Evolutionary conservation across 37 sponge, comb jelly and placozoan species (phyloP).

Genomic region (Haliclona indistincta): DNA sequence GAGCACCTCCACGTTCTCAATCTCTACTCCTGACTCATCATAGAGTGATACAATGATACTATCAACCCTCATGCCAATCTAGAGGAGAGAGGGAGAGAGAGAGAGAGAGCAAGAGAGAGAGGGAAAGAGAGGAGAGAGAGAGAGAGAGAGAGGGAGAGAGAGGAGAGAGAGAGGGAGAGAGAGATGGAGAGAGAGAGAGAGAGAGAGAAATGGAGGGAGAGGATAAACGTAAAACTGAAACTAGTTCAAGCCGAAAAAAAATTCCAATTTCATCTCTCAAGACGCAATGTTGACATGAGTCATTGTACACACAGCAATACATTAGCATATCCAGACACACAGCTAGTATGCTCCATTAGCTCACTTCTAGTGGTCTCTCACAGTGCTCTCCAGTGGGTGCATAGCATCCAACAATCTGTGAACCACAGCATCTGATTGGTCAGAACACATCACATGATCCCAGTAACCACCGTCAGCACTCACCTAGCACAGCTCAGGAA

Average conservation of each 20-base stretch:
- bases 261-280: slow-evolving; percentile 4
- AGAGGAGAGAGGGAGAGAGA: no score
- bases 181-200: no score
- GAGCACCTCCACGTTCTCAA: slow-evolving; percentile 75
- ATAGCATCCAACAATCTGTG: slow-evolving; percentile 85
- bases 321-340: no score
- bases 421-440: slow-evolving; percentile 72
- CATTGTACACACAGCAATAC: no score
- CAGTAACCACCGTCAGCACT: neutral
- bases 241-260: neutral
- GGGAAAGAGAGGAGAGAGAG: neutral
- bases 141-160: neutral
- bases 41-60: slow-evolving; percentile 71
- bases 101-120: no score
- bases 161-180: neutral
- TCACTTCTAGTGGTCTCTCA: slow-evolving; percentile 84
- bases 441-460: neutral
- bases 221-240: no score
- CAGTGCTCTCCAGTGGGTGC: slow-evolving; percentile 89
- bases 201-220: no score
- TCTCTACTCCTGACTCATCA: slow-evolving; percentile 61
- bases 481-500: slow-evolving; percentile 82
- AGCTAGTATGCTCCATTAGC: no score
- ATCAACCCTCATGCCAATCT: slow-evolving; percentile 79
- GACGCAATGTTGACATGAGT: no score